Base-by-base conservation (phyloP, 2,113 vertebrate species). In the Gulo gulo region DNA sequence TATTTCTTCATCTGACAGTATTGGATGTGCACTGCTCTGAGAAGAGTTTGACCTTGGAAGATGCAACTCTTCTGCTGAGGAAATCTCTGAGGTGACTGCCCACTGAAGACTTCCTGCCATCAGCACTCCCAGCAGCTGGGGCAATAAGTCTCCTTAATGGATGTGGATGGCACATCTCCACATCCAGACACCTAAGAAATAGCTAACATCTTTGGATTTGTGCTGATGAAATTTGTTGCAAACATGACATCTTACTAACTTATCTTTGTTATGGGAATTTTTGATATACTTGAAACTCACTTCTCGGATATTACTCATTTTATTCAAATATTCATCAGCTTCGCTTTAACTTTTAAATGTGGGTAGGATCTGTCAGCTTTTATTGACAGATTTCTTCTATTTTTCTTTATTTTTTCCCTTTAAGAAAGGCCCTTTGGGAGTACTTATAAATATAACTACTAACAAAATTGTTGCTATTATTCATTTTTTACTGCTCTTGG, bases 131-230 rank as follows among this genome's bases (percentile, higher is more conserved):
- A 69, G n/a, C 2, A 74, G n/a, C 14, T 50, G 9, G 1, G 31
- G 1, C 4, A 45, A 0, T 65, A 50, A 13, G 2, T 15, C 0
- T 67, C 16, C 50, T 31, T 67, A 11, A 65, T 16, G 4, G 7
- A 55, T 21, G 10, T 7, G 7, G 5, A 3, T 2, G 0, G 39
- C 16, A 12, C 2, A 47, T 45, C 14, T 91, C 11, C 8, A 52
- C 6, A 76, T 12, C 16, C 9, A 93, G 52, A 15, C 26, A 57
- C 4, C 13, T 36, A 45, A 65, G 9, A 93, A 50, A 18, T 67
- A 74, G 16, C 67, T 78, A 20, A 63, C 8, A 91, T 45, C 12
- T 81, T 7, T 79, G 47, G n/a, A 59, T 1, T 59, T 92, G 65
- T 61, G 67, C 23, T 36, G 14, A 47, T 74, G 4, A 74, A 2